Conservation (phyloP, 2,888 invertebrate species). For the Epirrita christyi region DNA sequence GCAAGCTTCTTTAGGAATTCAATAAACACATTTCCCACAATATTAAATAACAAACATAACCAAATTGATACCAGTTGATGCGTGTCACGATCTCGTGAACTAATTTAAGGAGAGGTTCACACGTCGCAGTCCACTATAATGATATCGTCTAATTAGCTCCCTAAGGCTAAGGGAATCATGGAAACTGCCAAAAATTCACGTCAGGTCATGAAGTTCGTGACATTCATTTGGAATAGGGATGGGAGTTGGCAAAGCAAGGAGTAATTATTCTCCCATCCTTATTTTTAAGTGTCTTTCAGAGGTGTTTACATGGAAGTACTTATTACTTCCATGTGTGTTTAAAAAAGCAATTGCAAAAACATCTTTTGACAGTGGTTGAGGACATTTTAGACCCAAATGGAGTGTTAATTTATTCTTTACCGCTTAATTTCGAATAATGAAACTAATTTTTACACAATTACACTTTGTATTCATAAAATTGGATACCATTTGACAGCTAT, state of each 20-base stretch:
- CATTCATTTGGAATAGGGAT: slow-evolving; percentile 14
- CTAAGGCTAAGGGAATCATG: slow-evolving; percentile 20
- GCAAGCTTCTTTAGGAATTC: not conserved
- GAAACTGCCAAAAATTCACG: slow-evolving; percentile 14
- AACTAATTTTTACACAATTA: too few relatives aligned
- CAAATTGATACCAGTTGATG: slow-evolving; percentile 11
- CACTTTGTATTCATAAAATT: too few relatives aligned
- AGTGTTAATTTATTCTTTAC: too few relatives aligned
- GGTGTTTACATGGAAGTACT: too few relatives aligned
- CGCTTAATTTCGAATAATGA: too few relatives aligned
- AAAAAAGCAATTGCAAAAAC: too few relatives aligned
- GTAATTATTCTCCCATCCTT: too few relatives aligned
- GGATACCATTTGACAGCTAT: too few relatives aligned
- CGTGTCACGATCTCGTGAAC: slow-evolving; percentile 26
- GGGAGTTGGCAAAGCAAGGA: not conserved
- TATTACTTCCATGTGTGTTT: too few relatives aligned
- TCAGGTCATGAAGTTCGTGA: slow-evolving; percentile 1
- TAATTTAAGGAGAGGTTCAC: slow-evolving; percentile 20
- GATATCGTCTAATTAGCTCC: slow-evolving; percentile 15
- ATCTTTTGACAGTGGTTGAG: too few relatives aligned
- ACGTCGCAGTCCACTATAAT: slow-evolving; percentile 18
- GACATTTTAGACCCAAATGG: too few relatives aligned
- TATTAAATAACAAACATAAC: slow-evolving; percentile 11
- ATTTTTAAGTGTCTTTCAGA: too few relatives aligned
- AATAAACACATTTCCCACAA: slow-evolving; percentile 17